Evolutionary conservation across 30 jellyfish, hydroid and myxozoan species (phyloP).

Genomic region (Cassiopea xamachana): DNA sequence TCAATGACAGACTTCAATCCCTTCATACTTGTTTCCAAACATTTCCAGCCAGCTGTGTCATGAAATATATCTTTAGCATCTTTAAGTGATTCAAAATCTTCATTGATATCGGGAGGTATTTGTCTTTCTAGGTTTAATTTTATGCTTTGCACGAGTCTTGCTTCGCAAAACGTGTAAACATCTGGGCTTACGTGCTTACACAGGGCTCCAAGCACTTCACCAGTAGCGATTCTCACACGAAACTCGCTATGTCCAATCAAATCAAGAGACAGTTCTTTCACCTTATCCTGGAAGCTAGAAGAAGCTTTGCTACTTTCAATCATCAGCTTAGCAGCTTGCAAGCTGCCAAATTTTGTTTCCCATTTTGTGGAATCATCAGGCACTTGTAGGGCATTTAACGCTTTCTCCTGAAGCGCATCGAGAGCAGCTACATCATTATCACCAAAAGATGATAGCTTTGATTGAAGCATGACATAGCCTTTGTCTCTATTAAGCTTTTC

Average conservation of each 20-base stretch:
- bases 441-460: constrained; percentile 16
- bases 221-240: constrained; percentile 95
- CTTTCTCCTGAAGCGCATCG: constrained; percentile 30
- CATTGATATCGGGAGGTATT: constrained; percentile 61
- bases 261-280: constrained; percentile 41
- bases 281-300: constrained; percentile 13
- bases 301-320: constrained; percentile 41
- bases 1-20: constrained; percentile 91
- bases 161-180: constrained; percentile 70
- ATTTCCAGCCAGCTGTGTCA: constrained; percentile 99
- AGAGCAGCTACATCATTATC: constrained; percentile 2
- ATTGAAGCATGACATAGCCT: constrained; percentile 60
- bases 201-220: constrained; percentile 89
- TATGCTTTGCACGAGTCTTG: constrained; percentile 74
- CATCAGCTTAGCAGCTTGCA: constrained; percentile 75
- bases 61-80: constrained; percentile 93
- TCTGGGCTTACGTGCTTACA: constrained; percentile 75
- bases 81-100: constrained; percentile 27
- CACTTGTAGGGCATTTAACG: background rate
- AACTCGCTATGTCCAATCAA: constrained; percentile 81
- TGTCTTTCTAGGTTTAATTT: constrained; percentile 83
- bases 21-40: constrained; percentile 97
- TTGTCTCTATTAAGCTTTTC: constrained; percentile 90
- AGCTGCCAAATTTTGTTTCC: constrained; percentile 86
- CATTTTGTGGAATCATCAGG: constrained; percentile 50